Percentiles rank a stretch among this genome's conserved stretches.
Evolutionary conservation across 2,797 vertebrate species (phyloP).

Genomic region (Cossypha caffra): DNA sequence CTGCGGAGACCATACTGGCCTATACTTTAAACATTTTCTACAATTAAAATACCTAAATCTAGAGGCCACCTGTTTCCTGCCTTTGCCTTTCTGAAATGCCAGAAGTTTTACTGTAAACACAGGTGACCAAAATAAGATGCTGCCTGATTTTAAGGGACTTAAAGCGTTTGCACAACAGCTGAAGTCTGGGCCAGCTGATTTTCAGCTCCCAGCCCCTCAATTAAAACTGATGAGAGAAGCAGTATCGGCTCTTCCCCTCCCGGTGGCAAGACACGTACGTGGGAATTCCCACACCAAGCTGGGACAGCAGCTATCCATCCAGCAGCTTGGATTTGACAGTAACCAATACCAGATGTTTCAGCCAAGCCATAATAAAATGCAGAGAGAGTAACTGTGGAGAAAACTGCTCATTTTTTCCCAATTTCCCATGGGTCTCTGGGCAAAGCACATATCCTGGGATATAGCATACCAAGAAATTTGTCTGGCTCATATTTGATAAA

Average conservation of each 20-base stretch:
- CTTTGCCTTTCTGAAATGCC: neutral
- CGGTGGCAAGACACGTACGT: neutral
- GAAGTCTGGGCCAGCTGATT: neutral
- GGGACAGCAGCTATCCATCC: slow-evolving; percentile 16
- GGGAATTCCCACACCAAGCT: neutral
- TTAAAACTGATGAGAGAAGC: slow-evolving; percentile 43
- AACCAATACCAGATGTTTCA: slow-evolving; percentile 52
- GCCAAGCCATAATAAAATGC: neutral
- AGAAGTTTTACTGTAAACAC: slow-evolving; percentile 48
- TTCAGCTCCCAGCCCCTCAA: neutral
- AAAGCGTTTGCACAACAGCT: neutral
- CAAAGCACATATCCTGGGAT: neutral
- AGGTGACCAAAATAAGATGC: slow-evolving; percentile 47
- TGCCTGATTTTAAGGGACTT: neutral
- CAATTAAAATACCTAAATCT: slow-evolving; percentile 52
- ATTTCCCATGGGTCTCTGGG: neutral
- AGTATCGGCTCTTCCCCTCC: neutral
- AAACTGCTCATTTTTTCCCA: neutral
- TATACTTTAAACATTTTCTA: slow-evolving; percentile 39
- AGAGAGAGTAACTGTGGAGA: neutral
- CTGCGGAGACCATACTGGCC: neutral
- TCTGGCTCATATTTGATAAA: neutral
- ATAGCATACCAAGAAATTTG: neutral
- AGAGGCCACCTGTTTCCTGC: slow-evolving; percentile 56
- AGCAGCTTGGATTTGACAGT: slow-evolving; percentile 22